A percentile compares a stretch with the other conserved stretches of the same genome.
These are phyloP conservation scores for Ceryle rudis DNA, from an alignment of 2,797 vertebrate species.

Conservation along the genomic window DNA sequence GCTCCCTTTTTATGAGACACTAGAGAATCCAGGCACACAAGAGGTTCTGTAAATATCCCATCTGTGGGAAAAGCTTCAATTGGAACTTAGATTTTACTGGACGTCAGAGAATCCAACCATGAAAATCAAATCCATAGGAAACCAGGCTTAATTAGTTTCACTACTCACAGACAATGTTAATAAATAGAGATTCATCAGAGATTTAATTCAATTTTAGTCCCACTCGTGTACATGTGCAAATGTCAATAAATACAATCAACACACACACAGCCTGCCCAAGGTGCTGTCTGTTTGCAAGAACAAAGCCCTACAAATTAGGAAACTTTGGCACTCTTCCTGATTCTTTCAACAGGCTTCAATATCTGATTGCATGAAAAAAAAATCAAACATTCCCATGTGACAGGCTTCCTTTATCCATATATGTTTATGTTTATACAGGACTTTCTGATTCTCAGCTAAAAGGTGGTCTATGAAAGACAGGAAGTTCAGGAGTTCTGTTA, in stretches of 20 bases:
- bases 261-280: not conserved
- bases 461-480: not conserved
- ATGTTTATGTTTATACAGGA: slow-evolving; percentile 8
- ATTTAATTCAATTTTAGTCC: not conserved
- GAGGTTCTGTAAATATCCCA: not conserved
- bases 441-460: slow-evolving; percentile 2
- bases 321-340: slow-evolving; percentile 1
- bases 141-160: not conserved
- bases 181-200: not conserved
- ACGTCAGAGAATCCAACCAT: not conserved
- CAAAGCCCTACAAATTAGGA: slow-evolving; percentile 15
- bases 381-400: slow-evolving; percentile 38
- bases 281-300: not conserved
- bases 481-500: not conserved
- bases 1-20: not conserved
- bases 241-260: not conserved
- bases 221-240: not conserved
- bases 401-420: slow-evolving; percentile 11
- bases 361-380: slow-evolving; percentile 18
- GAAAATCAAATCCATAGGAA: not conserved
- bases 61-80: slow-evolving; percentile 17
- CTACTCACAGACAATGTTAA: not conserved
- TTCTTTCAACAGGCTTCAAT: not conserved
- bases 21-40: not conserved
- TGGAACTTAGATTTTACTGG: not conserved